phyloP scores from a whole-genome alignment of 2,888 invertebrate genomes.

The Tenthredo distinguenda region DNA sequence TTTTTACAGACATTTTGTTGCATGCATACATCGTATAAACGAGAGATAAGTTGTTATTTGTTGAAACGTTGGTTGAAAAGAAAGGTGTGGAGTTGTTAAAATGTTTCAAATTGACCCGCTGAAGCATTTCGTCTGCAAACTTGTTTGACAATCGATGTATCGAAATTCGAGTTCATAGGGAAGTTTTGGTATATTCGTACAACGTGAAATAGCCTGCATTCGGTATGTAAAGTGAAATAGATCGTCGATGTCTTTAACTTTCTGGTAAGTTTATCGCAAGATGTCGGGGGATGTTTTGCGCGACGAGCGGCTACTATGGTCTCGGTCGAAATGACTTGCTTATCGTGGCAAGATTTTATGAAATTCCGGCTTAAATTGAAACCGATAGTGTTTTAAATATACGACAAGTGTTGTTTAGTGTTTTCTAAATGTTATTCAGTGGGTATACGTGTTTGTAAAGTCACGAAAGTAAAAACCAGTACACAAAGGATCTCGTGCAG shows the following conservation, averaged over 20 bases:
- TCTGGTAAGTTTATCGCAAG: conserved; percentile 74
- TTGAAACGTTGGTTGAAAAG: background rate
- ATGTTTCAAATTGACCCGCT: background rate
- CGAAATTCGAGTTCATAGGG: conserved; percentile 48
- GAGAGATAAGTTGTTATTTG: background rate
- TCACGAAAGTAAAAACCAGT: conserved; percentile 41
- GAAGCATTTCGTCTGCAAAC: background rate
- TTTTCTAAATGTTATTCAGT: conserved; percentile 39
- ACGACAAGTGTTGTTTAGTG: conserved; percentile 44
- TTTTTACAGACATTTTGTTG: background rate
- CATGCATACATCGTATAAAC: background rate
- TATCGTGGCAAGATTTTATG: conserved; percentile 66
- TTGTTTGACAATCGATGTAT: conserved; percentile 29
- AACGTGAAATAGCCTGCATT: background rate
- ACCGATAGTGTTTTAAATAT: conserved; percentile 63
- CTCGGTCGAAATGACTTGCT: conserved; percentile 73
- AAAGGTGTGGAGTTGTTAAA: background rate
- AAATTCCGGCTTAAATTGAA: conserved; percentile 72
- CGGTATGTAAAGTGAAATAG: conserved; percentile 18
- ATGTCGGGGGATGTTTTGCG: conserved; percentile 76
- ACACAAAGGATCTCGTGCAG: conserved; percentile 52
- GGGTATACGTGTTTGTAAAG: conserved; percentile 31
- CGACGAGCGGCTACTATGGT: conserved; percentile 65
- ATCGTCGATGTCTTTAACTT: conserved; percentile 60
- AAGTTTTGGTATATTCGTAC: conserved; percentile 10